Base-by-base conservation (phyloP, 2,113 vertebrate genomes). In the Pterophyllum scalare region DNA sequence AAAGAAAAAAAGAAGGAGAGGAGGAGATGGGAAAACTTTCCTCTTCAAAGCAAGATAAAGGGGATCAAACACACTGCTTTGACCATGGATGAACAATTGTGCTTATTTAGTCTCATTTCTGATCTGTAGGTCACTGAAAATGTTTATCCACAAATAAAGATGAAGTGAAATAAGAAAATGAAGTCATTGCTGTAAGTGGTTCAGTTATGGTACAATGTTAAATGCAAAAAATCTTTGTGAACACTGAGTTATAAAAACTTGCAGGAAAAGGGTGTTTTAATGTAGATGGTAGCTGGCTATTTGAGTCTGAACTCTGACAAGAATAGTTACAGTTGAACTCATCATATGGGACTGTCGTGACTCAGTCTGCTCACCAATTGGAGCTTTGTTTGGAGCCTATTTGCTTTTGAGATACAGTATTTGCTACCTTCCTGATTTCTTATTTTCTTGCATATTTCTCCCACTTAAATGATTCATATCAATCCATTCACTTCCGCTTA, bases 11-110 rank as follows among this genome's bases (percentile, higher is more conserved):
- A 82, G 75, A 81, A 83, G 70, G 28, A 83, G 80, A 83, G 49
- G 77, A 84, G 1, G 75, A 82, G 74, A 77, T 79, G 33, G 67
- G 61, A 79, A 84, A 89, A 84, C 82, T 62, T 79, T 90, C 31
- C 56, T 79, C 70, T 89, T 83, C 82, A 78, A 83, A 82, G 80
- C 11, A 15, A 89, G 77, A 86, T 88, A 54, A 80, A 86, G 87
- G 56, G 33, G 58, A 83, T 80, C 80, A 72, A 77, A 76, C 17
- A n/a, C 76, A 62, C 52, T 49, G 35, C 65, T 62, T 6, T 81
- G 79, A 72, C 67, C 67, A 17, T 38, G 31, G 54, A 78, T 61
- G 65, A 70, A 20, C 43, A 49, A 28, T 1, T 13, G 43, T 46
- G 46, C 35, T 56, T 28, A 35, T n/a, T 70, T 20, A 31, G 28